phyloP scores from a whole-genome alignment of 2,113 vertebrate species.

The Xiphorhynchus elegans region DNA sequence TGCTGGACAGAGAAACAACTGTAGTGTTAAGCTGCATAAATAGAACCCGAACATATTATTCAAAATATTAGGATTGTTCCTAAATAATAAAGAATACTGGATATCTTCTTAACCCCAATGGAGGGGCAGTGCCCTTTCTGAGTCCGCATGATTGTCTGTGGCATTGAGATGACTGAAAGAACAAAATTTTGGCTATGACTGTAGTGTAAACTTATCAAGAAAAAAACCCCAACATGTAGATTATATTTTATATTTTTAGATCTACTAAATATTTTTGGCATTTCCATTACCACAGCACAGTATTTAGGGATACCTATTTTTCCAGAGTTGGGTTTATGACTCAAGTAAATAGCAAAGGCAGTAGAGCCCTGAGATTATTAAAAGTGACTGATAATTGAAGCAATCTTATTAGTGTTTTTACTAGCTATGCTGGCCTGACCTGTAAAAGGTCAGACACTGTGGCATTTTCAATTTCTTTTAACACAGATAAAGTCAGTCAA shows the following conservation, averaged over 20 bases:
- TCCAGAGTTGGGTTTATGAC: neutral
- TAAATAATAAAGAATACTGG: neutral
- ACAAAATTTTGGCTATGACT: neutral
- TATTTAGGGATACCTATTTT: neutral
- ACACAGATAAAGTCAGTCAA: neutral
- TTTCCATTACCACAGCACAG: neutral
- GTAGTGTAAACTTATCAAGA: neutral
- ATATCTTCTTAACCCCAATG: neutral
- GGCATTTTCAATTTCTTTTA: neutral
- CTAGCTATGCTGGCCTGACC: neutral
- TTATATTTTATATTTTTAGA: neutral
- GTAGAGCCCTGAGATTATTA: neutral
- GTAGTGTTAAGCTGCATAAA: neutral
- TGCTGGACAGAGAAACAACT: neutral
- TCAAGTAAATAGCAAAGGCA: neutral
- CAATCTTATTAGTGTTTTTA: neutral
- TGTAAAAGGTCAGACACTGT: neutral
- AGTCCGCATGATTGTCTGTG: neutral
- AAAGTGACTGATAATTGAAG: neutral
- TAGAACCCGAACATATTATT: neutral
- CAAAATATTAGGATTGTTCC: neutral
- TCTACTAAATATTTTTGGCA: neutral
- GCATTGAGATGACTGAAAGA: neutral
- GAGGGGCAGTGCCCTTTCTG: neutral
- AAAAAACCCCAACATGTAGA: neutral